Evolutionary conservation across 2,888 invertebrate species (phyloP).

Genomic region (Chloromyia formosa): DNA sequence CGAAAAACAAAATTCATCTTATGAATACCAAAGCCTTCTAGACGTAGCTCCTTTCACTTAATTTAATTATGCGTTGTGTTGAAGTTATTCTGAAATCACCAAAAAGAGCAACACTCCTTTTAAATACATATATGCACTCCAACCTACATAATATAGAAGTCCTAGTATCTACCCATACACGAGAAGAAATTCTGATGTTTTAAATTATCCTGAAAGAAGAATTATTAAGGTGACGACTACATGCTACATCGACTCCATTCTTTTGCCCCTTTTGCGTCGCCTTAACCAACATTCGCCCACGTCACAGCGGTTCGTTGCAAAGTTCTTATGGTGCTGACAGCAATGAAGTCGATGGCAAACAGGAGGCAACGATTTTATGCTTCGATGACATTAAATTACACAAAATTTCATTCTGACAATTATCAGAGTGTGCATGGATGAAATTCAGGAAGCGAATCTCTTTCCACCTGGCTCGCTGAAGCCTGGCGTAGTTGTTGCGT

Average conservation of each 20-base stretch:
- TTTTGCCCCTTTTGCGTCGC: not conserved
- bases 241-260: constrained; percentile 7
- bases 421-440: constrained; percentile 47
- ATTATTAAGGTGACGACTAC: not conserved
- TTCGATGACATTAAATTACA: constrained; percentile 50
- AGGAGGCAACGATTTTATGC: constrained; percentile 47
- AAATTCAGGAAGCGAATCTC: constrained; percentile 48
- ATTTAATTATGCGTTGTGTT: too few relatives aligned
- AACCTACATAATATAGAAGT: too few relatives aligned
- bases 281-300: not conserved
- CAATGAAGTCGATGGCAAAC: constrained; percentile 2
- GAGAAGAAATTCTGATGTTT: not conserved
- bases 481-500: too few relatives aligned
- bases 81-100: too few relatives aligned
- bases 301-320: not conserved
- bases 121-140: too few relatives aligned
- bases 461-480: constrained; percentile 9
- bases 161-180: too few relatives aligned
- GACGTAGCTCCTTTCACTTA: too few relatives aligned
- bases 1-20: too few relatives aligned
- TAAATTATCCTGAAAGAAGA: constrained; percentile 6
- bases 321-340: constrained; percentile 3
- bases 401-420: constrained; percentile 49
- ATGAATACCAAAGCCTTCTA: too few relatives aligned
- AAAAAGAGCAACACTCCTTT: too few relatives aligned